Evolutionary conservation across 2,113 vertebrate species (phyloP).

Genomic region (Sialia sialis): DNA sequence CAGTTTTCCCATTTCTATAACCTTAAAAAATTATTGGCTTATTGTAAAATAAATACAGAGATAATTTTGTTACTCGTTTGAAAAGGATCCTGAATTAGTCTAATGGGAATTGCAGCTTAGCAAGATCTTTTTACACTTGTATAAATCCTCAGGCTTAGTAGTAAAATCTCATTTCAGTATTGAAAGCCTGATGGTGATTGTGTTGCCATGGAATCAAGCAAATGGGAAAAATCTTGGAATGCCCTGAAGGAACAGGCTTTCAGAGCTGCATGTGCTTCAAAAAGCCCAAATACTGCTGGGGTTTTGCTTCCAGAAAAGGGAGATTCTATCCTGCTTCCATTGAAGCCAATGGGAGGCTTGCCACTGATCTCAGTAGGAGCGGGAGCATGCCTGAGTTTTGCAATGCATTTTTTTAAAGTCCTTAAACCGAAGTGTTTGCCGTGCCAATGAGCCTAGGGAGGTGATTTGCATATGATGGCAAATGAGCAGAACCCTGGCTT

Average conservation of each 20-base stretch:
- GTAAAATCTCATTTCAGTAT: slow-evolving; percentile 33
- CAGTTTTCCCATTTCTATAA: not conserved
- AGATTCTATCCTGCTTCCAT: not conserved
- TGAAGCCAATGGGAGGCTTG: slow-evolving; percentile 9
- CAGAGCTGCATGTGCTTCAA: not conserved
- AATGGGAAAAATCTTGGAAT: slow-evolving; percentile 42
- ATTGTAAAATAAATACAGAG: not conserved
- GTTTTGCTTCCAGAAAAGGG: not conserved
- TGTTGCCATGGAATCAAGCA: slow-evolving; percentile 58
- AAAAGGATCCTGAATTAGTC: not conserved
- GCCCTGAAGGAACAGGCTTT: not conserved
- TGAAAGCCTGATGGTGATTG: slow-evolving; percentile 5
- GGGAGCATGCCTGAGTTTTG: not conserved
- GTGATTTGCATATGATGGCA: slow-evolving; percentile 15
- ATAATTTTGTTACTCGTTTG: not conserved
- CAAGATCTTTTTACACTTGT: not conserved
- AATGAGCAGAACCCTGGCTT: not conserved
- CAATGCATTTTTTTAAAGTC: not conserved
- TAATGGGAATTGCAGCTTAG: not conserved
- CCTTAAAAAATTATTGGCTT: not conserved
- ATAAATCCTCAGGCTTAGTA: slow-evolving; percentile 20
- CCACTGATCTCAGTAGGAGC: not conserved
- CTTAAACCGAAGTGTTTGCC: not conserved
- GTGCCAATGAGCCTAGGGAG: not conserved
- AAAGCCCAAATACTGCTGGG: not conserved